These are phyloP conservation scores for Philereme transversata DNA, from an alignment of 2,888 invertebrate genomes.

Conservation along the genomic window DNA sequence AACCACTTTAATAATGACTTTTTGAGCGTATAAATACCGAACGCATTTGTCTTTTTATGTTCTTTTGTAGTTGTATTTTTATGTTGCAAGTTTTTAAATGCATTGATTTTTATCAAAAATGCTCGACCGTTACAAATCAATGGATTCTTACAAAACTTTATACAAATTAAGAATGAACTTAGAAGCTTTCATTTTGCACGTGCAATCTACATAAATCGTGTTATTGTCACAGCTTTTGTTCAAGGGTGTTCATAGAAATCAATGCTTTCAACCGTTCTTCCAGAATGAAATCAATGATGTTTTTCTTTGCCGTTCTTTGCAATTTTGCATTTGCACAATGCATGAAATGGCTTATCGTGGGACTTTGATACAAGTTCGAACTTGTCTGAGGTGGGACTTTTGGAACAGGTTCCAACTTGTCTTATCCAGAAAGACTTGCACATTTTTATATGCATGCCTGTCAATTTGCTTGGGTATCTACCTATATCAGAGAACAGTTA, in stretches of 20 bases:
- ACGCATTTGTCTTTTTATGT: not conserved
- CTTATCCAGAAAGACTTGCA: conserved; percentile 26
- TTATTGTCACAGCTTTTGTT: conserved; percentile 47
- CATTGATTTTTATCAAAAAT: not conserved
- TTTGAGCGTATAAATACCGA: not conserved
- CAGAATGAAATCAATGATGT: conserved; percentile 26
- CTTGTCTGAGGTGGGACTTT: conserved; percentile 50
- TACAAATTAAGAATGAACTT: conserved; percentile 38
- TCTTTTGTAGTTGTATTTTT: not conserved
- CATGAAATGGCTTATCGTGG: conserved; percentile 33
- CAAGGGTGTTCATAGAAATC: conserved; percentile 26
- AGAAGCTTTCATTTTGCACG: conserved; percentile 50
- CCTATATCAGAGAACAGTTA: conserved; percentile 3
- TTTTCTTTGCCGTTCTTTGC: conserved; percentile 35
- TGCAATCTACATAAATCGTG: conserved; percentile 52
- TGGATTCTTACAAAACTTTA: not conserved
- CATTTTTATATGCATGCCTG: conserved; percentile 9
- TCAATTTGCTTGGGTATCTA: conserved; percentile 8
- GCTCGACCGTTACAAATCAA: too few relatives aligned
- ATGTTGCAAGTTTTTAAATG: too few relatives aligned
- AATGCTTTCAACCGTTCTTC: conserved; percentile 37
- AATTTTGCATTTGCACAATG: conserved; percentile 33
- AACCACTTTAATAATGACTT: conserved; percentile 3
- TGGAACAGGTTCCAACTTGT: conserved; percentile 70
- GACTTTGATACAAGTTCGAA: conserved; percentile 51